Base-by-base conservation (phyloP, 2,113 vertebrate species). In the Rhinichthys klamathensis region DNA sequence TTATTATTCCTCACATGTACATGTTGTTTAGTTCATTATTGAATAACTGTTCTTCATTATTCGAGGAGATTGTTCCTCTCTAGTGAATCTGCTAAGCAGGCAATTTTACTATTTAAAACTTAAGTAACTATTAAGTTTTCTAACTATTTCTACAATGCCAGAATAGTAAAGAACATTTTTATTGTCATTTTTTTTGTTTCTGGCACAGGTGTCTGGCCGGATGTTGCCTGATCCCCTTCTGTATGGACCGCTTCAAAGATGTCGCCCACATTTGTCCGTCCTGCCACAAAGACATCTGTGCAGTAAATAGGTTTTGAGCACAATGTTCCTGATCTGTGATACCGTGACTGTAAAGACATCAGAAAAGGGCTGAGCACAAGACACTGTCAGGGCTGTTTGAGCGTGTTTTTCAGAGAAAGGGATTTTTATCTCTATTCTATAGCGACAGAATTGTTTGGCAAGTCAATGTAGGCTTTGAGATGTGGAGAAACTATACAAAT, bases 211-310 rank as follows among this genome's bases (percentile, higher is more conserved):
- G 96, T 73, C 0, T 95, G 0, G 88, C 54, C 0, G 97, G 97
- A 81, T 97, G 97, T 91, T 98, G 97, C 88, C 90, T 98, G 83
- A 90, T 98, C 87, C 97, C 97, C 0, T 97, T 98, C 91, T 96
- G 89, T 10, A 35, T 95, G 46, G 91, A 95, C 0, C 88, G 90
- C 7, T 82, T 96, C 2, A 96, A 92, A 88, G 94, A 96, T 15
- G 92, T 96, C 88, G 85, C 92, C 49, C 97, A 98, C 89, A 88
- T 6, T 13, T 98, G 97, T 85, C 96, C 97, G 0, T 91, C 89
- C 56, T 98, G 97, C 86, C 88, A 35, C 0, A 35, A 79, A 1
- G 18, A 75, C 27, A 88, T 94, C 49, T 41, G 88, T 70, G 89
- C 10, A 13, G 6, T 84, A 49, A 0, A 3, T 0, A 86, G 84